phyloP scores from a whole-genome alignment of 2,113 vertebrate genomes.

The Globicephala melas region DNA sequence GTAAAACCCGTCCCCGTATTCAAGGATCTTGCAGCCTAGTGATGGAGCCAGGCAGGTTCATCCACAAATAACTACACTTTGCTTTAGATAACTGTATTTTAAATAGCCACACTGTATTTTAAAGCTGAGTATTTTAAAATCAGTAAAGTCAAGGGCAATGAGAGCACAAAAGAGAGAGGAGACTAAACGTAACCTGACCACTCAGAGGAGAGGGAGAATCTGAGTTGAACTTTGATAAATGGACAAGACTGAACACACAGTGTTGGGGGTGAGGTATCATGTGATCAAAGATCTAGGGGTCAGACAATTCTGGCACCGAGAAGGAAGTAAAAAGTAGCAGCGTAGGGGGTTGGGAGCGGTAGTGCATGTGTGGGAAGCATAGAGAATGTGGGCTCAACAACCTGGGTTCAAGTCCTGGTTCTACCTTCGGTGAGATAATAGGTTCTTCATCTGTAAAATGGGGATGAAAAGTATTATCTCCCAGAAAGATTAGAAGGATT shows the following conservation, averaged over 20 bases:
- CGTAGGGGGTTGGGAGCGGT: background rate
- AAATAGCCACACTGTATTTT: background rate
- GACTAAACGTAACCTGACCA: background rate
- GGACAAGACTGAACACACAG: background rate
- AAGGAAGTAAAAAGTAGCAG: background rate
- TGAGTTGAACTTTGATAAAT: background rate
- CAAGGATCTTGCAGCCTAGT: background rate
- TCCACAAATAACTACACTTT: background rate
- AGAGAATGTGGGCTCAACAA: background rate
- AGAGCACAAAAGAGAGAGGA: background rate
- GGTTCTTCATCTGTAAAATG: background rate
- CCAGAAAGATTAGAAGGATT: background rate
- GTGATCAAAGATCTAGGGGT: background rate
- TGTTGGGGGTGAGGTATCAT: background rate
- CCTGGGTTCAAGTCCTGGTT: background rate
- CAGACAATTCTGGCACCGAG: background rate
- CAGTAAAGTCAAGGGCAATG: background rate
- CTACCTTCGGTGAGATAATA: background rate
- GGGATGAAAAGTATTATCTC: background rate
- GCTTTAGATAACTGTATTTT: background rate
- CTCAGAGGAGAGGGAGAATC: background rate
- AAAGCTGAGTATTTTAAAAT: background rate
- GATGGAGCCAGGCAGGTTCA: background rate
- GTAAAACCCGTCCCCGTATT: background rate
- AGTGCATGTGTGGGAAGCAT: too few species aligned